Base-by-base conservation (phyloP, 1,140 invertebrate genomes). In the Drosophila yakuba region DNA sequence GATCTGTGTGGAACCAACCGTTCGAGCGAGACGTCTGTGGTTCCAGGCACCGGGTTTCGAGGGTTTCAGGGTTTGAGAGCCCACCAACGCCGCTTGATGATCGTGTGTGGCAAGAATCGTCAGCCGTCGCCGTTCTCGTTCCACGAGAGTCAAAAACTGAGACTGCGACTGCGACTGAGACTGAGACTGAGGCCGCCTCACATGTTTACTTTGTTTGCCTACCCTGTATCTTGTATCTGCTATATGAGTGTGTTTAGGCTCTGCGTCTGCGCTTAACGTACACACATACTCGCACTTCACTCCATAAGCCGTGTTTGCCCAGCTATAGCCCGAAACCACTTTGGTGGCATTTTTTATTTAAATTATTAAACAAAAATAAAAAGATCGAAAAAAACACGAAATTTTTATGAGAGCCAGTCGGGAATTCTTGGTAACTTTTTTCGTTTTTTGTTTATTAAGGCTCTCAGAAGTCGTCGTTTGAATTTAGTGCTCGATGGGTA, bases 281-380 rank as follows among this genome's bases (percentile, higher is more conserved):
- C 11, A 68, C 57, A 60, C 36, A 71, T 39, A 51, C 56, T 55
- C 17, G 55, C 60, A 72, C 55, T 55, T 54, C 28, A 74, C 60
- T 17, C 17, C 56, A 51, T 60, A 79, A 79, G 80, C 52, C 71
- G 55, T 78, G 67, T 71, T 71, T 71, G 67, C 67, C 67, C 66
- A 71, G 67, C 67, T 69, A 71, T 71, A 71, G 69, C 43, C 74
- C 73, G 50, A 77, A 77, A 89, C 83, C 69, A 89, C 79, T 86
- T 78, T 83, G 83, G 83, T 86, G 83, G 83, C 72, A 88, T 88
- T 78, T 78, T 88, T 72, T 88, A 79, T 86, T 86, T 83, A 86
- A 86, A 86, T 88, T 88, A 86, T 83, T 80, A 89, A 77, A 83
- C 77, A 78, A 66, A 54, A 82, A 71, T 55, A 81, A 67, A 58